Evolutionary conservation across 2,113 vertebrate species (phyloP).

Genomic region (Chaetops frenatus): DNA sequence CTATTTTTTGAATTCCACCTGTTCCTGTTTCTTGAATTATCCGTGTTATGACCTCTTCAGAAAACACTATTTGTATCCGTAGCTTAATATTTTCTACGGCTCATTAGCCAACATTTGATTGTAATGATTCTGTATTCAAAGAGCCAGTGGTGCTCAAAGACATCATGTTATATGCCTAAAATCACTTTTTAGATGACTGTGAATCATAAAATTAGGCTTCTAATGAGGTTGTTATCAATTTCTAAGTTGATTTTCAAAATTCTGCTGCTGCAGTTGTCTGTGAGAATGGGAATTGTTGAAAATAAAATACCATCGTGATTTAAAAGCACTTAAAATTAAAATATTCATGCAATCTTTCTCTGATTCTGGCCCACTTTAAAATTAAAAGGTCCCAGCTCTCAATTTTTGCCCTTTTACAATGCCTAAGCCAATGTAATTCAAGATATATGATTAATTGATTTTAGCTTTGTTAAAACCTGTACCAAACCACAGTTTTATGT

Average conservation of each 20-base stretch:
- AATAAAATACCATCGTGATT: background rate
- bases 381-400: background rate
- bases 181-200: background rate
- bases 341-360: background rate
- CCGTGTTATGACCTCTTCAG: background rate
- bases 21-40: background rate
- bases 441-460: background rate
- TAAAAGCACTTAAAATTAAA: background rate
- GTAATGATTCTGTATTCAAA: background rate
- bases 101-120: background rate
- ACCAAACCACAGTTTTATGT: background rate
- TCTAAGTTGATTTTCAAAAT: background rate
- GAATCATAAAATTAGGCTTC: background rate
- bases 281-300: background rate
- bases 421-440: background rate
- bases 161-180: background rate
- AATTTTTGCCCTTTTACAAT: background rate
- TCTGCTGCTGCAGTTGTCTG: background rate
- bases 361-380: background rate
- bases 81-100: background rate
- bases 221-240: background rate
- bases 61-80: background rate
- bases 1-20: background rate
- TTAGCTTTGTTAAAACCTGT: background rate
- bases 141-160: background rate